phyloP scores from a whole-genome alignment of 2,797 vertebrate genomes.

The Champsocephalus gunnari region DNA sequence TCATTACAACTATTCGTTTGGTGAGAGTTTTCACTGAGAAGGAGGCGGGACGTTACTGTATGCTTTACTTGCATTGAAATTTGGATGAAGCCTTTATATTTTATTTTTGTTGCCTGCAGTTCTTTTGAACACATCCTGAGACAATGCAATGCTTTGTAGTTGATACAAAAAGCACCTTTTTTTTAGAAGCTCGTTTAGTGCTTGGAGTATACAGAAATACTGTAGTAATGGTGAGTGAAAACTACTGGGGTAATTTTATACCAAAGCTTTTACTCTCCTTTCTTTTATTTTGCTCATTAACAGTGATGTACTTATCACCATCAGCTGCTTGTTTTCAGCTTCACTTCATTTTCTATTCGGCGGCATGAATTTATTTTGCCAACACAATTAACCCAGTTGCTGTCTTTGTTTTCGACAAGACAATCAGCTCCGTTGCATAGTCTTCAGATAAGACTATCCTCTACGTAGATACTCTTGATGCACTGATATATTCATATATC shows the following conservation, averaged over 20 bases:
- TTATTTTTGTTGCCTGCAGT: conserved; percentile 78
- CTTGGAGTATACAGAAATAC: conserved; percentile 59
- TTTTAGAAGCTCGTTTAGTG: conserved; percentile 66
- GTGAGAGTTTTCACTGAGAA: conserved; percentile 45
- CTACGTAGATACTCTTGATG: conserved; percentile 62
- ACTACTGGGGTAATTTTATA: conserved; percentile 63
- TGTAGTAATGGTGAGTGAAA: conserved; percentile 50
- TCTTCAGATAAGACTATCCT: conserved; percentile 67
- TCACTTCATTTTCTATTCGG: conserved; percentile 6
- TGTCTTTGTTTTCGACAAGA: conserved; percentile 75
- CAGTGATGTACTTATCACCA: conserved; percentile 10
- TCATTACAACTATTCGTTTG: conserved; percentile 37
- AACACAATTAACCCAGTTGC: conserved; percentile 46
- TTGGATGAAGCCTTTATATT: conserved; percentile 74
- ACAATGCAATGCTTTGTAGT: conserved; percentile 83
- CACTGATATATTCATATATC: conserved; percentile 79
- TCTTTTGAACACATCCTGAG: conserved; percentile 77
- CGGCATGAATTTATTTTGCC: conserved; percentile 24
- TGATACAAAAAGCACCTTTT: conserved; percentile 78
- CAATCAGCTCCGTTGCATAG: conserved; percentile 74
- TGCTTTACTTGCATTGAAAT: conserved; percentile 55
- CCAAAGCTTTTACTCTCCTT: conserved; percentile 50
- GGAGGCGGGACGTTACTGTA: conserved; percentile 34
- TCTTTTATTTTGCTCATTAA: conserved; percentile 26
- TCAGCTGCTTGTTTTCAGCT: conserved; percentile 34